These are phyloP conservation scores for Mus spretus DNA, from an alignment of 2,797 vertebrate genomes.

Conservation along the genomic window DNA sequence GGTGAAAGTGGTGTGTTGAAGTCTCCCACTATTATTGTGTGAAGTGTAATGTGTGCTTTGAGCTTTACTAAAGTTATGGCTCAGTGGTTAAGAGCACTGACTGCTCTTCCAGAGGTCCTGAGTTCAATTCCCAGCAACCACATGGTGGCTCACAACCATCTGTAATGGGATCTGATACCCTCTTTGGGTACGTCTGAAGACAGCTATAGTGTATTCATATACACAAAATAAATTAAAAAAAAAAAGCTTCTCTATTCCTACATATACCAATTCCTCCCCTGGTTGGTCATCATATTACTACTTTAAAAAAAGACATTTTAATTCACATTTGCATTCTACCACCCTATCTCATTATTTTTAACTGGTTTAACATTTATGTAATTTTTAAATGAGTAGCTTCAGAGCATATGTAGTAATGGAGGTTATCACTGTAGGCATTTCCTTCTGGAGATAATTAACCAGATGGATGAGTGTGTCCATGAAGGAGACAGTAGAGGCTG, in stretches of 20 bases:
- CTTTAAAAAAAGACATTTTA: constrained; percentile 33
- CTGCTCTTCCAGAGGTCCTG: too few relatives aligned
- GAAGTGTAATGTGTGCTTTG: too few relatives aligned
- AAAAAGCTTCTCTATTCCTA: constrained; percentile 5
- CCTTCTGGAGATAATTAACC: constrained; percentile 60
- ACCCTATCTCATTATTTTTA: constrained; percentile 32
- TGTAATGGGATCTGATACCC: too few relatives aligned
- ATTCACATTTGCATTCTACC: not conserved
- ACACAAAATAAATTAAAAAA: too few relatives aligned
- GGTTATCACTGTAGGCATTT: not conserved
- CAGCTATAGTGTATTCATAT: too few relatives aligned
- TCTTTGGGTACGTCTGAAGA: too few relatives aligned
- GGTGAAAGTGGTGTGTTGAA: too few relatives aligned
- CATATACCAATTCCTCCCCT: not conserved
- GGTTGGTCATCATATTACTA: constrained; percentile 28
- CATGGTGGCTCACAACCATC: too few relatives aligned
- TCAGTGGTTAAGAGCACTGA: too few relatives aligned
- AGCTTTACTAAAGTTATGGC: too few relatives aligned
- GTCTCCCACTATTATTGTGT: too few relatives aligned
- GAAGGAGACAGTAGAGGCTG: not conserved
- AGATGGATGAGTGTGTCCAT: not conserved
- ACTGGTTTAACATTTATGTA: constrained; percentile 37
- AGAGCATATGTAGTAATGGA: not conserved
- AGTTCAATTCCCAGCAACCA: too few relatives aligned
- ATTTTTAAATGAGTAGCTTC: constrained; percentile 52